Evolutionary conservation across 2,113 vertebrate genomes (phyloP).

Genomic region (Limanda limanda): DNA sequence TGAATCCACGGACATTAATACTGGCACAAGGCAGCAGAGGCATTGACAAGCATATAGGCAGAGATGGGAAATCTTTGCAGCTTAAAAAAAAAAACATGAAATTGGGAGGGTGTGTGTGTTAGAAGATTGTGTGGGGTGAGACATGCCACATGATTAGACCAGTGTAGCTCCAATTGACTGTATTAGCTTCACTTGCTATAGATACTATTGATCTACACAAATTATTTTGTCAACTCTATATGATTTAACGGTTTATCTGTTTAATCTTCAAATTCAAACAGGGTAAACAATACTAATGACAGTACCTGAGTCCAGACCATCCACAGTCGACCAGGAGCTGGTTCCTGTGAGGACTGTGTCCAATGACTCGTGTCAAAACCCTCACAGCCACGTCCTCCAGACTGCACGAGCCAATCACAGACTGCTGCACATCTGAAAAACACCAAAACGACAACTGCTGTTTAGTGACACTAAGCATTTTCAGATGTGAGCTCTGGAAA

Average conservation of each 20-base stretch:
- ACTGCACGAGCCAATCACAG: slow-evolving; percentile 84
- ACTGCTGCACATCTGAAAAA: slow-evolving; percentile 85
- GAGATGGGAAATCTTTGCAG: too few relatives aligned
- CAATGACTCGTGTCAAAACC: slow-evolving; percentile 85
- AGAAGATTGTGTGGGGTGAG: too few relatives aligned
- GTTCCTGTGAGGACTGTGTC: slow-evolving; percentile 86
- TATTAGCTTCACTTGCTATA: not conserved
- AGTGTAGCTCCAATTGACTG: too few relatives aligned
- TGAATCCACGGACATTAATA: too few relatives aligned
- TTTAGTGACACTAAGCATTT: not conserved
- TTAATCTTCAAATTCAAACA: not conserved
- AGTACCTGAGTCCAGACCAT: slow-evolving; percentile 80
- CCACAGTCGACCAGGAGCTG: slow-evolving; percentile 89
- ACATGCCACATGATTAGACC: too few relatives aligned
- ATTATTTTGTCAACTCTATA: not conserved
- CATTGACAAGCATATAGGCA: too few relatives aligned
- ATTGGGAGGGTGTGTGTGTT: too few relatives aligned
- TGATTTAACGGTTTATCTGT: not conserved
- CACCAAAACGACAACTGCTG: not conserved
- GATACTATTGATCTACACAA: not conserved
- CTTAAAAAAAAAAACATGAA: too few relatives aligned
- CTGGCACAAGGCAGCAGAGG: too few relatives aligned
- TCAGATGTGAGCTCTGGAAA: too few relatives aligned
- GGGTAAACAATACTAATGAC: not conserved
- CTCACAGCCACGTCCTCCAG: slow-evolving; percentile 86